Evolutionary conservation across 2,888 invertebrate genomes (phyloP).

Genomic region (Augochlorella aurata): DNA sequence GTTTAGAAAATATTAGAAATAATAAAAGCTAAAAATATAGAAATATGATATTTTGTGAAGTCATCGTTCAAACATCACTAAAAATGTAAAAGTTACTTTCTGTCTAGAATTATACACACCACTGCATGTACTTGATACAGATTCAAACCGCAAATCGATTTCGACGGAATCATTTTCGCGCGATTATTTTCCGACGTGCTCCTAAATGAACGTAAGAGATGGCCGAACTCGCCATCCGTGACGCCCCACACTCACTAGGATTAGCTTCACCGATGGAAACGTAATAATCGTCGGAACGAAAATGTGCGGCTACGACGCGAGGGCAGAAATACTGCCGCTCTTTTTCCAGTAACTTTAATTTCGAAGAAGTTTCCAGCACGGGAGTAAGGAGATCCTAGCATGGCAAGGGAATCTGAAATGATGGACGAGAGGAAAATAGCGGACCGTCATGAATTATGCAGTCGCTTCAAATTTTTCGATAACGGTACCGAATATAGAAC

Average conservation of each 20-base stretch:
- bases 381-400: slow-evolving; percentile 1
- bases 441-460: slow-evolving; percentile 58
- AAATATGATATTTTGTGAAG: too few species aligned
- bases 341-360: slow-evolving; percentile 3
- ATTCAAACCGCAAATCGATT: background rate
- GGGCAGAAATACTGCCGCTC: background rate
- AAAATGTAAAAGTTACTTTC: too few species aligned
- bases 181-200: background rate
- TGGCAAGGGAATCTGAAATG: slow-evolving; percentile 38
- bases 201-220: background rate
- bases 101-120: too few species aligned
- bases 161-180: background rate
- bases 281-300: slow-evolving; percentile 1
- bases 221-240: background rate
- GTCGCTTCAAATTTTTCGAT: slow-evolving; percentile 39
- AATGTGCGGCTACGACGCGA: background rate
- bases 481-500: slow-evolving; percentile 33
- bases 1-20: too few species aligned
- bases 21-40: too few species aligned
- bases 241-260: background rate
- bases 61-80: too few species aligned
- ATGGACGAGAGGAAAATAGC: slow-evolving; percentile 46
- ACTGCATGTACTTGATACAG: background rate
- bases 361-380: background rate
- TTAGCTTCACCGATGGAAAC: background rate